Percentiles rank a stretch among this genome's conserved stretches.
These are phyloP conservation scores for Leptobrachium ailaonicum DNA, from an alignment of 2,113 vertebrate genomes.

Conservation along the genomic window DNA sequence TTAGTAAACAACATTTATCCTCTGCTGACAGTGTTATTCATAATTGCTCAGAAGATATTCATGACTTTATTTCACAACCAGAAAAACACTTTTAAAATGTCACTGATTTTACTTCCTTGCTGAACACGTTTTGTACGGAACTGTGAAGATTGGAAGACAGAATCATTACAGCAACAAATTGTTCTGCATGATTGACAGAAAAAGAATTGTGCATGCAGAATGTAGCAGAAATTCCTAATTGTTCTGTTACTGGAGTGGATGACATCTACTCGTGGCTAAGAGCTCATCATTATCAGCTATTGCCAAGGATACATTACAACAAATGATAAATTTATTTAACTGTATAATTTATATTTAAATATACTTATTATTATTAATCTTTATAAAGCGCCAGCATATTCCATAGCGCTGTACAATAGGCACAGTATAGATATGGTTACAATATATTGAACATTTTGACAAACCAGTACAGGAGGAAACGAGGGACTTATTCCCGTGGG, in stretches of 20 bases:
- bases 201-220: slow-evolving; percentile 7
- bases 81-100: slow-evolving; percentile 10
- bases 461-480: too few relatives aligned
- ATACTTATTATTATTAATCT: too few relatives aligned
- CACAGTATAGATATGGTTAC: too few relatives aligned
- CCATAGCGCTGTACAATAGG: too few relatives aligned
- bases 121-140: slow-evolving; percentile 2
- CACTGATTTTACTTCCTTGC: slow-evolving; percentile 3
- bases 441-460: too few relatives aligned
- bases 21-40: not conserved
- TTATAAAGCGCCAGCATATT: too few relatives aligned
- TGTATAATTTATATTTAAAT: too few relatives aligned
- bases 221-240: slow-evolving; percentile 17
- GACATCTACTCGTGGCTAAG: slow-evolving; percentile 14
- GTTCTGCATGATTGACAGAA: slow-evolving; percentile 32
- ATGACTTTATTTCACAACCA: slow-evolving; percentile 5
- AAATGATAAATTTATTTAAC: not conserved
- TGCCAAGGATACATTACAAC: not conserved
- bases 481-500: too few relatives aligned
- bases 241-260: not conserved
- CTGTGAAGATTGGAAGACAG: slow-evolving; percentile 1
- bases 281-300: not conserved
- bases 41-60: slow-evolving; percentile 4
- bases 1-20: not conserved
- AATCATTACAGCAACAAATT: slow-evolving; percentile 26